A percentile compares a stretch with the other conserved stretches of the same genome.
Evolutionary conservation across 2,113 vertebrate species (phyloP).

Genomic region (Phasianus colchicus): DNA sequence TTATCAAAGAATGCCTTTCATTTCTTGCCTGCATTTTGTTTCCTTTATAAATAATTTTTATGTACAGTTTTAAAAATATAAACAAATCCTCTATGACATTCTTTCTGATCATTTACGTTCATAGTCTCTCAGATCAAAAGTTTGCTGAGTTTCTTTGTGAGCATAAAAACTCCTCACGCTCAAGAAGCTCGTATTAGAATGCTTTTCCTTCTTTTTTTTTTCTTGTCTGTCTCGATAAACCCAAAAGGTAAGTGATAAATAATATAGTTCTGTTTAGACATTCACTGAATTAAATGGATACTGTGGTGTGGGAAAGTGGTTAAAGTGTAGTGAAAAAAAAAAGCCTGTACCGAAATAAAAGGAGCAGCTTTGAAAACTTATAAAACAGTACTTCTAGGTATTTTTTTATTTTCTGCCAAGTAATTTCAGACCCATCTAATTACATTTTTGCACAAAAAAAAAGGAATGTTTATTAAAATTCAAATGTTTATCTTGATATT

Average conservation of each 20-base stretch:
- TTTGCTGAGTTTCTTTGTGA: conserved; percentile 44
- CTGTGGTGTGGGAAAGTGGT: neutral
- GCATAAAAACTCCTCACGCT: neutral
- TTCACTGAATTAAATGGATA: neutral
- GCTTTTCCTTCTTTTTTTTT: conserved; percentile 29
- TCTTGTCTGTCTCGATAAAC: neutral
- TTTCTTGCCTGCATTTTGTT: conserved; percentile 69
- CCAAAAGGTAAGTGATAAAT: neutral
- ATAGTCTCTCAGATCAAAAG: conserved; percentile 64
- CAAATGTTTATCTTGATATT: neutral
- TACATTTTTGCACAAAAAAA: neutral
- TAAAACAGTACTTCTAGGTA: neutral
- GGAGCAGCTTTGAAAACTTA: neutral
- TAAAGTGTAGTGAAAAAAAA: neutral
- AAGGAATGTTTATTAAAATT: neutral
- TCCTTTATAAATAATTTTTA: conserved; percentile 69
- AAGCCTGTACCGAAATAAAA: neutral
- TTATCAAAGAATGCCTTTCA: conserved; percentile 70
- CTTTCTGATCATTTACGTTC: conserved; percentile 52
- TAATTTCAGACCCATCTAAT: neutral
- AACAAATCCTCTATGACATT: conserved; percentile 65
- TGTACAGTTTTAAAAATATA: conserved; percentile 63
- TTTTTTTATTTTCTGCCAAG: neutral
- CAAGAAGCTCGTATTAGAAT: neutral
- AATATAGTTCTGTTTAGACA: neutral